phyloP scores from a whole-genome alignment of 1,140 invertebrate genomes.

The Pinna nobilis region DNA sequence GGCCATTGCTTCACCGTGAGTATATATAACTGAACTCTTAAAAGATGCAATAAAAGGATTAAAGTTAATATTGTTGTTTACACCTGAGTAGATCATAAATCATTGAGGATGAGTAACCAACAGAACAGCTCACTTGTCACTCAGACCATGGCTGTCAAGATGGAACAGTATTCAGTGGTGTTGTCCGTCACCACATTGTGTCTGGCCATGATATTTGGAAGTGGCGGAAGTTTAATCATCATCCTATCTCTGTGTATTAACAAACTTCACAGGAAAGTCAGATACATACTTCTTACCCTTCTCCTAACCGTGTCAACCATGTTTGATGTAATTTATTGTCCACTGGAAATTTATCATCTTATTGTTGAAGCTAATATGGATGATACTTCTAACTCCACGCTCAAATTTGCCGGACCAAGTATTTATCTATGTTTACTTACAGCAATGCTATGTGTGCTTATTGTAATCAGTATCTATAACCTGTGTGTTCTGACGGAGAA shows the following conservation, averaged over 20 bases:
- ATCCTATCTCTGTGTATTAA: slow-evolving; percentile 54
- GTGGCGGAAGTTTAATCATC: slow-evolving; percentile 57
- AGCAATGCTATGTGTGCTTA: slow-evolving; percentile 44
- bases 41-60: no score
- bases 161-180: slow-evolving; percentile 64
- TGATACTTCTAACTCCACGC: slow-evolving; percentile 21
- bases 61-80: background rate
- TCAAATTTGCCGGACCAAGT: slow-evolving; percentile 51
- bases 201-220: slow-evolving; percentile 57
- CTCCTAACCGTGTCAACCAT: slow-evolving; percentile 58
- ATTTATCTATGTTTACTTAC: slow-evolving; percentile 59
- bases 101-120: background rate
- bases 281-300: slow-evolving; percentile 56
- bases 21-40: no score
- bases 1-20: no score
- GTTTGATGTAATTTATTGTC: slow-evolving; percentile 61
- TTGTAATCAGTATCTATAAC: slow-evolving; percentile 48
- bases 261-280: slow-evolving; percentile 49
- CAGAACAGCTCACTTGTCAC: background rate
- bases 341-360: slow-evolving; percentile 62
- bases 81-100: background rate
- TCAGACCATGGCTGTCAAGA: background rate
- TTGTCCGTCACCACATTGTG: slow-evolving; percentile 56
- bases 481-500: slow-evolving; percentile 34
- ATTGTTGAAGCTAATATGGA: slow-evolving; percentile 52